Evolutionary conservation across 2,888 invertebrate species (phyloP), one percentile per base, ranked within the genome.

Genomic region (Eumerus sabulonum): DNA sequence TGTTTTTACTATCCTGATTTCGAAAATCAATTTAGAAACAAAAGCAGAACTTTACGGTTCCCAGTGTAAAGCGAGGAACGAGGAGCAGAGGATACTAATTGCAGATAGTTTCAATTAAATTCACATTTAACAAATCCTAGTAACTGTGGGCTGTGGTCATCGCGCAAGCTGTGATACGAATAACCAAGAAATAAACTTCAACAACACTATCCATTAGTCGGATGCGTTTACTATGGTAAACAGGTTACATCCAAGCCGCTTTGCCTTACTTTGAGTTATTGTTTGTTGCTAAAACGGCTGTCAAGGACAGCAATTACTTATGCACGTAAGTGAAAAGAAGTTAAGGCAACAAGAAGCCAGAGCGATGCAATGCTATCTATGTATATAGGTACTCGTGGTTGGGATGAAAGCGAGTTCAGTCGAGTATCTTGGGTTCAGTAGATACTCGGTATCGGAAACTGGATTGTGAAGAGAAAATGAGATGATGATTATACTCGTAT

Each of bases 61-160:
- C 4, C 40, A 18, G 5, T 48, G 19, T 9, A 13, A 36, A 38
- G 53, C 42, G 7, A 27, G 2, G 13, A 36, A 51, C 9, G 14
- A 27, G 14, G 17, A 45, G 27, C 38, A 40, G 0, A 35, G 11
- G 36, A 57, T 16, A 13, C n/a, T 13, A 53, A 53, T 17, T 51
- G 19, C 18, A 17, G 51, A 57, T 40, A 18, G 40, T 40, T 9
- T 59, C 56, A 63, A 76, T 76, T 76, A 63, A 57, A 35, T 47
- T 51, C 35, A 45, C 57, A 68, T 76, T 76, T 62, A 68, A 62
- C 56, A 62, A 60, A 62, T 76, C 68, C 57, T 76, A 74, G 67
- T 56, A 57, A 74, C 51, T 40, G 40, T 40, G 1, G 40, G 11
- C 3, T 40, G 3, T 7, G 40, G 5, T 40, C n/a, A n/a, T n/a